These are phyloP conservation scores for Apis florea DNA, from an alignment of 1,140 invertebrate species.

Conservation along the genomic window DNA sequence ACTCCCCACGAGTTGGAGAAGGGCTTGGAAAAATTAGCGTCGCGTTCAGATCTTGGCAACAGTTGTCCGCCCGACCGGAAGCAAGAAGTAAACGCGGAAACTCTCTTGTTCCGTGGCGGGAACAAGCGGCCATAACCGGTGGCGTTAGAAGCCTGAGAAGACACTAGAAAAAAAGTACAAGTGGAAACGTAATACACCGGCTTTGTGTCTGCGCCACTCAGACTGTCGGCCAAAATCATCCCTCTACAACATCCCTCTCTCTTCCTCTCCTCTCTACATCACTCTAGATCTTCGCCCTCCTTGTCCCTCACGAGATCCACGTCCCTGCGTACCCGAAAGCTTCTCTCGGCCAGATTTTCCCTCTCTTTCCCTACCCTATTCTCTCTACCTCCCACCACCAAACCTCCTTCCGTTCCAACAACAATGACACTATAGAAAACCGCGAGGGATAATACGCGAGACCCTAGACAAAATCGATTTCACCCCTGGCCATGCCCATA, in stretches of 20 bases:
- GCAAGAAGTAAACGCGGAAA: slow-evolving; percentile 16
- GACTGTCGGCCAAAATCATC: slow-evolving; percentile 55
- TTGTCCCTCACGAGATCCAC: neutral
- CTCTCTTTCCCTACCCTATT: neutral
- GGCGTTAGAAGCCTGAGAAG: slow-evolving; percentile 48
- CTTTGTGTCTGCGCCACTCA: slow-evolving; percentile 72
- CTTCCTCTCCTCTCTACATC: neutral
- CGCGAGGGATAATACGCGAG: slow-evolving; percentile 65
- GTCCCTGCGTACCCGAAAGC: neutral
- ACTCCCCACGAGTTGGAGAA: neutral
- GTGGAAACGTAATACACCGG: slow-evolving; percentile 76
- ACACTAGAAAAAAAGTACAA: slow-evolving; percentile 70
- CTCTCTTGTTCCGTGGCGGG: slow-evolving; percentile 25
- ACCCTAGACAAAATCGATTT: slow-evolving; percentile 77
- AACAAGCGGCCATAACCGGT: slow-evolving; percentile 3
- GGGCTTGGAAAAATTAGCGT: neutral
- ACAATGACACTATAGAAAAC: slow-evolving; percentile 78
- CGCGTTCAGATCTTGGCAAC: slow-evolving; percentile 25
- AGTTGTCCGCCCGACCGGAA: slow-evolving; percentile 13
- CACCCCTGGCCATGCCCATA: slow-evolving; percentile 49
- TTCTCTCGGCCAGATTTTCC: slow-evolving; percentile 3
- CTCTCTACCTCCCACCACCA: neutral
- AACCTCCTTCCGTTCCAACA: slow-evolving; percentile 53
- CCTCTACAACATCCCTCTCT: slow-evolving; percentile 32
- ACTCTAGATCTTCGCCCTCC: neutral